A percentile compares a stretch with the other conserved stretches of the same genome.
These are phyloP conservation scores for Hydrophis major DNA, from an alignment of 2,797 vertebrate genomes.

Conservation along the genomic window DNA sequence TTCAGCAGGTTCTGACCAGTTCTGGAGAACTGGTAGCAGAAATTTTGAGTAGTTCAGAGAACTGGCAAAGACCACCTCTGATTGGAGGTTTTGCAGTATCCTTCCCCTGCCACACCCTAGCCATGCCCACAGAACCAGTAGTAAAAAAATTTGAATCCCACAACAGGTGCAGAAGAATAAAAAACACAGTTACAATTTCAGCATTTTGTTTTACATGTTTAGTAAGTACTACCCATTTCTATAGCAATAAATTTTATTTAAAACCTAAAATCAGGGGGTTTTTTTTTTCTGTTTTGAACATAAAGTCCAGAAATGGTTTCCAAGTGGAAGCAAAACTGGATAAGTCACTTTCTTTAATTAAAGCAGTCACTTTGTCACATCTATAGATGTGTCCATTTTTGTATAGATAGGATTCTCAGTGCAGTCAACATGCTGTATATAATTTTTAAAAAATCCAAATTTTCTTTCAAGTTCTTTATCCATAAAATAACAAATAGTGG, in stretches of 20 bases:
- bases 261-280: not conserved
- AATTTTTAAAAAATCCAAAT: not conserved
- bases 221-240: not conserved
- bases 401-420: not conserved
- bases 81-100: no score
- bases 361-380: not conserved
- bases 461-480: not conserved
- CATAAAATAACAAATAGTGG: not conserved
- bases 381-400: not conserved
- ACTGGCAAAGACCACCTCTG: no score
- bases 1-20: no score
- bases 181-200: not conserved
- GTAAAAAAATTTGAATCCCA: no score
- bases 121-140: no score
- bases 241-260: not conserved
- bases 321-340: not conserved
- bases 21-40: no score
- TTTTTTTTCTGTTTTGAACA: not conserved
- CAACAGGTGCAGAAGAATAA: not conserved
- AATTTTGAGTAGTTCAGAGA: no score
- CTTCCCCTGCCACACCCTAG: no score
- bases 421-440: not conserved
- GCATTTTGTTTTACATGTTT: not conserved
- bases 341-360: not conserved
- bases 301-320: not conserved